phyloP scores from a whole-genome alignment of 1,140 invertebrate species.

The Pristionchus pacificus region DNA sequence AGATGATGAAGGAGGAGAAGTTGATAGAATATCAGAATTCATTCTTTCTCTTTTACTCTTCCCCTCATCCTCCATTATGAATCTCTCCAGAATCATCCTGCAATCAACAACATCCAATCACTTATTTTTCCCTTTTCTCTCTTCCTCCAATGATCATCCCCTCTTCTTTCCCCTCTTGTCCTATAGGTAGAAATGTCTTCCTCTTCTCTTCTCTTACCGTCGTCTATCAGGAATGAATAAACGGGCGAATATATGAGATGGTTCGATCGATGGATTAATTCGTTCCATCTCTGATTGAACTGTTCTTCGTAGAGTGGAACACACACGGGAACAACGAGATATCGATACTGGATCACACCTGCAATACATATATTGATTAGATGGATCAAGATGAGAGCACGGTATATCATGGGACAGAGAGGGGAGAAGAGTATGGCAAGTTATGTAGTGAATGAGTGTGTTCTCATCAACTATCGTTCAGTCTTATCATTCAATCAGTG shows the following conservation, averaged over 20 bases:
- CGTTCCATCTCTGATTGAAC: neutral
- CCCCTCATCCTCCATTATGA: neutral
- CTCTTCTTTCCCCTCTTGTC: neutral
- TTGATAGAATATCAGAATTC: neutral
- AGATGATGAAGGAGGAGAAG: neutral
- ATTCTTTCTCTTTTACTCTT: neutral
- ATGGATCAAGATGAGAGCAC: too few relatives aligned
- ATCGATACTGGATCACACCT: neutral
- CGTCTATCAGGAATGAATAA: neutral
- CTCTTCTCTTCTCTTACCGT: neutral
- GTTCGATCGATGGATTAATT: neutral
- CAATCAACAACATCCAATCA: neutral
- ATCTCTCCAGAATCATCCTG: neutral
- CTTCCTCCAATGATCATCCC: neutral
- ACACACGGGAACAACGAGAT: neutral
- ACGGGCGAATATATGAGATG: neutral
- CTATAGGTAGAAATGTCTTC: too few relatives aligned
- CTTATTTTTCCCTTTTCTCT: neutral
- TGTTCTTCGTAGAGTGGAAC: neutral
- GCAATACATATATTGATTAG: too few relatives aligned
- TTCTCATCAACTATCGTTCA: too few relatives aligned
- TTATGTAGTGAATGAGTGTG: too few relatives aligned
- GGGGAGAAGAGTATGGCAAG: too few relatives aligned
- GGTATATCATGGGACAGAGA: too few relatives aligned
- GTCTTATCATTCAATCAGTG: neutral